Base-by-base conservation (phyloP, 1,140 invertebrate genomes). In the Drosophila ercepeae region DNA sequence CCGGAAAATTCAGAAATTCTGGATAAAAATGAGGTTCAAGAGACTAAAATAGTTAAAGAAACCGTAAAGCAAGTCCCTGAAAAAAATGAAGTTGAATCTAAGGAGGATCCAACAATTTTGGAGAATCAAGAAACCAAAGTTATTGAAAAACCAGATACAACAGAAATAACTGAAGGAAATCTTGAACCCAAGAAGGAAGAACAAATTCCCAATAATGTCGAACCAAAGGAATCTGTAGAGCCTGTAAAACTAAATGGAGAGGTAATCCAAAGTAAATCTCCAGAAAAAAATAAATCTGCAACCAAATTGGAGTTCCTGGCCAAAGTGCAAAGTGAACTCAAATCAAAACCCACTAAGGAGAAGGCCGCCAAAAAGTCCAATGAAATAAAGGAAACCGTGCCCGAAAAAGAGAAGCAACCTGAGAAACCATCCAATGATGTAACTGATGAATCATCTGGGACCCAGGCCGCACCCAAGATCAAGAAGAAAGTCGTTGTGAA, bases 321-420 rank as follows among this genome's bases (percentile, higher is more conserved):
- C 7, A 88, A 88, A 44, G 82, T 86, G 14, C 76, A 77, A 51
- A 88, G 61, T 16, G 81, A 84, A 58, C 72, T 84, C 0, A 88
- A 81, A 36, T 57, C 81, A 0, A 84, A 84, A 21, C 6, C 61
- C 2, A 14, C 16, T 21, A 41, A 69, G 14, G 32, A 50, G 16
- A 29, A 52, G 13, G 27, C 6, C 0, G 0, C 9, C 8, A 64
- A 57, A n/a, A 4, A 46, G 34, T 16, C 16, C 16, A 21, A 36
- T 7, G 25, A 34, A 44, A 0, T 52, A 14, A 44, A 27, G 16
- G 50, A 42, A 32, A 42, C 42, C 0, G 7, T 46, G 16, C 16
- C 8, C n/a, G 25, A 61, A 25, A 42, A 44, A 4, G 25, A 42
- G 8, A 8, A 19, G 16, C 39, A 16, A 19, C 8, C 39, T 18